Base-by-base conservation (phyloP, 1,140 invertebrate genomes). In the Ladona fulva region DNA sequence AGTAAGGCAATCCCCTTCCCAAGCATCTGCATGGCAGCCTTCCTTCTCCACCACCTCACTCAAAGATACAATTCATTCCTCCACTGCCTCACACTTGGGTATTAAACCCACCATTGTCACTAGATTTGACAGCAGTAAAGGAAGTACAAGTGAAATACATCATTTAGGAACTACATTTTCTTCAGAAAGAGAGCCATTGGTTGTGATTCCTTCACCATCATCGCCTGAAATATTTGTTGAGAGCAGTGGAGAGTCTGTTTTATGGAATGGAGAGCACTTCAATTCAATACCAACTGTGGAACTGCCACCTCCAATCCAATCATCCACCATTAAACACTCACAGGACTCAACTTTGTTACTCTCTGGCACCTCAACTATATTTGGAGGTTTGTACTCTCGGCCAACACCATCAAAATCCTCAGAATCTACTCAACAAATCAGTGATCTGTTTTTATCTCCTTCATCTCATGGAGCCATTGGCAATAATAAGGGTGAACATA, bases 291-390 rank as follows among this genome's bases (percentile, higher is more conserved):
- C 37, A 25, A 25, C 74, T 7, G 16, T 25, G 16, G 74, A 75
- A 75, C 74, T 42, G 5, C 74, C 74, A 25, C 24, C 25, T 19
- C 12, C 74, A 3, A 29, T 16, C n/a, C 24, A 16, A 75, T 3
- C 19, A 19, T 42, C 74, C n/a, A 42, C 12, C 6, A 16, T 75
- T 19, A 42, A 75, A 19, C 5, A 75, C 74, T 19, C 19, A 22
- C 14, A 16, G 1, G 37, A 11, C 5, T 22, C 52, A 16, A 66
- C 52, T 22, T 5, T 66, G 8, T 22, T 73, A 8, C 25, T 82
- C 73, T 80, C 80, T 66, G 82, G 81, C 37, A 79, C 81, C 73
- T 81, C 80, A 16, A 83, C 82, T 16, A 80, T 82, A 37, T 82
- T 80, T 79, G 80, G 79, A 19, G 78, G 78, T 16, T 42, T 82